Conservation (phyloP, 2,888 invertebrate genomes). For the Apotomis turbidana region DNA sequence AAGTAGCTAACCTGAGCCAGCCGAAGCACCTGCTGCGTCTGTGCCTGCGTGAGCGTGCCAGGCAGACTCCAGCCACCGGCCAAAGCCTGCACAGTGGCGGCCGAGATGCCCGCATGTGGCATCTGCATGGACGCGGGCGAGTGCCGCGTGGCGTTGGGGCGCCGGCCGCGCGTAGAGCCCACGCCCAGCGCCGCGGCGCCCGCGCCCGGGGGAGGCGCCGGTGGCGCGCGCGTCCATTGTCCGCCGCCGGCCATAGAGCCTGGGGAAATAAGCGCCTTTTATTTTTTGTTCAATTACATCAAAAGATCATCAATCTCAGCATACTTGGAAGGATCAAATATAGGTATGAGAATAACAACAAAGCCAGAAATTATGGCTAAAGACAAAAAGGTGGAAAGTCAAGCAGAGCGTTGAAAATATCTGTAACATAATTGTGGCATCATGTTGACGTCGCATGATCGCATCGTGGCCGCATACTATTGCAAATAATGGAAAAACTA, state of each 20-base stretch:
- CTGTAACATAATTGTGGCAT: too few relatives aligned
- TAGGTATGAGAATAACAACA: too few relatives aligned
- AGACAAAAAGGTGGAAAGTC: too few relatives aligned
- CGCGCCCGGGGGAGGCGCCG: conserved; percentile 85
- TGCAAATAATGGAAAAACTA: too few relatives aligned
- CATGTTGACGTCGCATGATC: too few relatives aligned
- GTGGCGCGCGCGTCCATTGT: conserved; percentile 91
- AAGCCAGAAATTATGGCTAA: too few relatives aligned
- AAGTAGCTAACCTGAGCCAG: conserved; percentile 70
- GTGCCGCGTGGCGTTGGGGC: conserved; percentile 64
- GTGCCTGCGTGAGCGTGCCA: conserved; percentile 73
- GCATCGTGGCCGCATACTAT: too few relatives aligned
- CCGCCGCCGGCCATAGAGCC: conserved; percentile 82
- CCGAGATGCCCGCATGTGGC: conserved; percentile 71
- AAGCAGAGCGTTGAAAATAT: too few relatives aligned
- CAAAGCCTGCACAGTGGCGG: conserved; percentile 75
- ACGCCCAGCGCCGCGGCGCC: conserved; percentile 56
- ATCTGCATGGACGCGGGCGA: conserved; percentile 70
- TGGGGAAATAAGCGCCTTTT: conserved; percentile 43
- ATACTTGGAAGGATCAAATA: not conserved
- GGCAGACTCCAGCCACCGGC: conserved; percentile 73
- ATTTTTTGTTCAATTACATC: not conserved
- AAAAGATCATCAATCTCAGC: too few relatives aligned
- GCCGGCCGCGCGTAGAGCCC: conserved; percentile 68
- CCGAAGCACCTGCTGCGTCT: conserved; percentile 80